Evolutionary conservation across 2,888 invertebrate genomes (phyloP), one percentile per base, ranked within the genome.

Genomic region (Melieria crassipennis): DNA sequence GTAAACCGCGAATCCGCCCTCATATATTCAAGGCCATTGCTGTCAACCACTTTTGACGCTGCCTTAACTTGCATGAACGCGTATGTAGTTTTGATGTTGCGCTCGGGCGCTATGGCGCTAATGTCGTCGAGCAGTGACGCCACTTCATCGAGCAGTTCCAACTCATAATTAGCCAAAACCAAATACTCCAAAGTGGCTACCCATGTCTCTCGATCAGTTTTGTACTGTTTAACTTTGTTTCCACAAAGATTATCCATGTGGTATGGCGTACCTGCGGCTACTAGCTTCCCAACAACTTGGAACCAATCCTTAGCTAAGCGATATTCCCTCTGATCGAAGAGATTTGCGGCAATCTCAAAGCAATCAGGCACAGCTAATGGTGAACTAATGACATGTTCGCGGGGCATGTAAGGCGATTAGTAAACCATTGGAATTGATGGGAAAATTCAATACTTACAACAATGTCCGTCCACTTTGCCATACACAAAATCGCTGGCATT

Each of bases 401-500:
- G n/a, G n/a, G n/a, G n/a, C n/a, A n/a, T n/a, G n/a, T n/a, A 30
- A 1, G 30, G 30, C 3, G 30, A 30, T 30, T 30, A 30, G 30
- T 30, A 30, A 30, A 30, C 30, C 30, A 30, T 30, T 30, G 30
- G 30, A 30, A 30, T 30, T 30, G 2, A 30, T 30, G 30, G 30
- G 30, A 30, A 30, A 1, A 30, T 30, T 1, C 30, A 30, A 30
- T 30, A 30, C 30, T 30, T 30, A 82, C 93, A 93, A 78, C 90
- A 89, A 2, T 92, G 88, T 0, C 94, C 95, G 78, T 93, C 92
- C 58, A 96, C 88, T 78, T 92, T 89, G 3, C 98, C 98, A 65
- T 91, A 87, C 4, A 94, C 94, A 76, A 99, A 89, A 13, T 94
- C 92, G 0, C 90, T 88, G 0, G 96, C 93, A 67, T 95, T 92